phyloP scores from a whole-genome alignment of 2,113 vertebrate species.

The Platysteira castanea region DNA sequence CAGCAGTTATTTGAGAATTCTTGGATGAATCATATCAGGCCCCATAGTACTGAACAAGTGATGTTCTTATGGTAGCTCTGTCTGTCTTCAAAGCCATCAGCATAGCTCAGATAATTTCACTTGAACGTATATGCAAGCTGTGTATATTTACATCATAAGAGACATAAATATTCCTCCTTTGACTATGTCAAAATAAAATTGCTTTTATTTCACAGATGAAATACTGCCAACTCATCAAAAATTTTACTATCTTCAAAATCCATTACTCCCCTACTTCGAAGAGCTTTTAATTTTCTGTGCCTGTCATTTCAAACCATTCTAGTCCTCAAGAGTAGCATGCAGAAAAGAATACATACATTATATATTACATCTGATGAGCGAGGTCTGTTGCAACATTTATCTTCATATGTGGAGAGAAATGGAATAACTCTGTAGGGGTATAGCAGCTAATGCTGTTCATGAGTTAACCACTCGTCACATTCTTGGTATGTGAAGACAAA shows the following conservation, averaged over 20 bases:
- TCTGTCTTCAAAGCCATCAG: neutral
- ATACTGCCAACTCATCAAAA: neutral
- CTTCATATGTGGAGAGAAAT: neutral
- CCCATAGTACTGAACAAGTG: neutral
- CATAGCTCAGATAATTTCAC: neutral
- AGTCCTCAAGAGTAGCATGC: neutral
- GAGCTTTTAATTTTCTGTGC: constrained; percentile 7
- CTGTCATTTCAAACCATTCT: neutral
- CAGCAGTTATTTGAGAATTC: neutral
- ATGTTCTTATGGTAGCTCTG: neutral
- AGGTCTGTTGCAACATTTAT: constrained; percentile 11
- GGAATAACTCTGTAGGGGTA: neutral
- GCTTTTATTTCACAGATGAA: neutral
- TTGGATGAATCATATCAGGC: neutral
- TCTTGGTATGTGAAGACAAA: neutral
- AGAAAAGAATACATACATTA: neutral
- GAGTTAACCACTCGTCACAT: neutral
- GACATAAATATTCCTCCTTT: neutral
- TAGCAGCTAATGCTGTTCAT: neutral
- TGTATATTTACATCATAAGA: neutral
- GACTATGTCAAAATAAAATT: neutral
- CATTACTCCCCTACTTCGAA: neutral
- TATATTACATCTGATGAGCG: constrained; percentile 11
- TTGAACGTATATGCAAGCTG: neutral
- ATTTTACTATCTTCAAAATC: neutral